phyloP scores from a whole-genome alignment of 2,888 invertebrate genomes.

The Drosophila monieri region DNA sequence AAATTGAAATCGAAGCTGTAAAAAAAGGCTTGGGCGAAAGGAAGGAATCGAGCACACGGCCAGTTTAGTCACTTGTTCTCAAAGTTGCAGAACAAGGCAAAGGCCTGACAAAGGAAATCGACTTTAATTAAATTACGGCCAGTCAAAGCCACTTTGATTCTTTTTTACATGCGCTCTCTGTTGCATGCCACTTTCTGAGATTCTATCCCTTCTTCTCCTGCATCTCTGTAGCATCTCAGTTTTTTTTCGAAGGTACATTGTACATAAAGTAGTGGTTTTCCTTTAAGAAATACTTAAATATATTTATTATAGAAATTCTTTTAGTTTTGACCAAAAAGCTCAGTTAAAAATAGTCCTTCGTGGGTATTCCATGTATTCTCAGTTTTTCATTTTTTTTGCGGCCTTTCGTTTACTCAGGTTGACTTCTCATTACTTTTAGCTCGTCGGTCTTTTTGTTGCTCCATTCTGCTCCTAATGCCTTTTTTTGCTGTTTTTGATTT shows the following conservation, averaged over 20 bases:
- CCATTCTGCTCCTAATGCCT: slow-evolving; percentile 22
- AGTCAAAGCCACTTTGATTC: slow-evolving; percentile 78
- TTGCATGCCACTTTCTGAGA: slow-evolving; percentile 15
- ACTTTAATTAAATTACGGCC: slow-evolving; percentile 77
- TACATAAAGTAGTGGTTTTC: not conserved
- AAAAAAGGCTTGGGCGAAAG: slow-evolving; percentile 39
- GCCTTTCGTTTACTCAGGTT: slow-evolving; percentile 31
- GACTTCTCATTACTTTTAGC: slow-evolving; percentile 70
- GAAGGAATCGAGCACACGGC: slow-evolving; percentile 40
- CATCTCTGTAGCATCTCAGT: not conserved
- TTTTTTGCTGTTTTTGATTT: slow-evolving; percentile 34
- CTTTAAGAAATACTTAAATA: no score
- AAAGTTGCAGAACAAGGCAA: slow-evolving; percentile 17
- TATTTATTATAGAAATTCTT: not conserved
- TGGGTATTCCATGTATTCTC: slow-evolving; percentile 22
- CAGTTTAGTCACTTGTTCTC: slow-evolving; percentile 43
- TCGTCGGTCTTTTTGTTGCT: slow-evolving; percentile 28
- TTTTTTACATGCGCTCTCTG: slow-evolving; percentile 53
- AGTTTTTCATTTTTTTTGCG: slow-evolving; percentile 11
- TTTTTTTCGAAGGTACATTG: not conserved
- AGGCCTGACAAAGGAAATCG: slow-evolving; percentile 60
- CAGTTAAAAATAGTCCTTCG: not conserved
- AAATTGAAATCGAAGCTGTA: slow-evolving; percentile 74
- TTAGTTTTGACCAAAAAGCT: not conserved
- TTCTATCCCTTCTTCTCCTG: slow-evolving; percentile 11